Evolutionary conservation across 2,888 invertebrate genomes (phyloP), one percentile per base, ranked within the genome.

Genomic region (Tupiocoris notatus): DNA sequence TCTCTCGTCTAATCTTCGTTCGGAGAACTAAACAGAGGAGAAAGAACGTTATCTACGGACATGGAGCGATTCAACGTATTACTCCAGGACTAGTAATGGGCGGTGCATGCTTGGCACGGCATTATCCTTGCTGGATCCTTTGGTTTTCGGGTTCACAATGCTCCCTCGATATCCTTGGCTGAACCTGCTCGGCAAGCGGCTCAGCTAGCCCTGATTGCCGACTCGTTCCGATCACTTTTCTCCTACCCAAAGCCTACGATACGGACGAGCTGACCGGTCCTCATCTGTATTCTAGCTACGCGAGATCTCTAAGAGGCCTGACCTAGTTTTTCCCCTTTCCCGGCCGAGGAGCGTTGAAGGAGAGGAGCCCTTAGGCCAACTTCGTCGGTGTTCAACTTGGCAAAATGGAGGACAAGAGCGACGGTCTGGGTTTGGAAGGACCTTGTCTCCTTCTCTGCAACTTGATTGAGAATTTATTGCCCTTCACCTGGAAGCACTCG

Each of bases 391-490:
- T 24, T 39, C 67, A 57, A 67, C 56, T 67, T 56, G 22, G 67
- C 57, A 59, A 59, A n/a, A 59, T 16, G 6, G 9, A n/a, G n/a
- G n/a, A n/a, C 9, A 59, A n/a, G 59, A 6, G 6, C 9, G 22
- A n/a, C n/a, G n/a, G n/a, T n/a, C n/a, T n/a, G n/a, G n/a, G n/a
- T n/a, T n/a, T n/a, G n/a, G n/a, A n/a, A n/a, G 17, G 54, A 57
- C 57, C 67, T 67, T 58, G 67, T 67, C 67, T 70, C 61, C 61
- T 67, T 57, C 24, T 61, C 24, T 54, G 23, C 70, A 70, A 70
- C 70, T 70, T 70, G 70, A 70, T 70, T 70, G 70, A 70, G 70
- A 70, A 70, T 70, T 70, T 70, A 70, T 70, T 59, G 70, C 70
- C 61, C 61, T 25, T 70, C 59, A 61, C 70, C 23, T 23, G 61